Evolutionary conservation across 2,888 invertebrate genomes (phyloP).

Genomic region (Agrotis ipsilon): DNA sequence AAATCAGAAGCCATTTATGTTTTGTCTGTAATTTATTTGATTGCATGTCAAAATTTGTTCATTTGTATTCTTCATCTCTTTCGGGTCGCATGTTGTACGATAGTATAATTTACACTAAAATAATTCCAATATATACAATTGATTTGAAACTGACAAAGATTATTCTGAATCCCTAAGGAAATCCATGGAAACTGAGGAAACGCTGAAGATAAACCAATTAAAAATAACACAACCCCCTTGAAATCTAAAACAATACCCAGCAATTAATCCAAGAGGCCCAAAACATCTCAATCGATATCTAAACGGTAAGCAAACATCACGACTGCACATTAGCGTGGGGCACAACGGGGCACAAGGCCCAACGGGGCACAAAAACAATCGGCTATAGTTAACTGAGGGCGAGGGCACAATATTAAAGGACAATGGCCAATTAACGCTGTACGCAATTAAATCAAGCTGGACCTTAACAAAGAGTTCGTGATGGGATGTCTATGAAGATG

Average conservation of each 20-base stretch:
- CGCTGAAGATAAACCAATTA: neutral
- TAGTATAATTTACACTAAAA: too few species aligned
- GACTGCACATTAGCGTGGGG: slow-evolving; percentile 61
- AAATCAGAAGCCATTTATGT: neutral
- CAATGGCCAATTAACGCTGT: slow-evolving; percentile 81
- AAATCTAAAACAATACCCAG: slow-evolving; percentile 5
- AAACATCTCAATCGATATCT: slow-evolving; percentile 64
- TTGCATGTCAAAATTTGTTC: neutral
- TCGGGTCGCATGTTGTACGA: too few species aligned
- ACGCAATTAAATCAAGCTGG: slow-evolving; percentile 78
- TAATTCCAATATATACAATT: neutral
- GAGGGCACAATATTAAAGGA: slow-evolving; percentile 74
- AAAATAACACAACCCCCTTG: neutral
- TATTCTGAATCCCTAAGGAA: too few species aligned
- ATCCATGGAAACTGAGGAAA: neutral
- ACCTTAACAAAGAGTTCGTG: slow-evolving; percentile 67
- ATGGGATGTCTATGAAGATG: slow-evolving; percentile 61
- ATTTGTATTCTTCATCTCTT: too few species aligned
- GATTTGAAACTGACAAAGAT: neutral
- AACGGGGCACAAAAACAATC: slow-evolving; percentile 69
- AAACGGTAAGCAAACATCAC: slow-evolving; percentile 58
- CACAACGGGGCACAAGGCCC: slow-evolving; percentile 46
- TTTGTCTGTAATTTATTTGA: neutral
- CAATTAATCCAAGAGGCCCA: slow-evolving; percentile 15
- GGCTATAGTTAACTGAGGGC: slow-evolving; percentile 66